Evolutionary conservation across 2,888 invertebrate species (phyloP).

Genomic region (Patella pellucida): DNA sequence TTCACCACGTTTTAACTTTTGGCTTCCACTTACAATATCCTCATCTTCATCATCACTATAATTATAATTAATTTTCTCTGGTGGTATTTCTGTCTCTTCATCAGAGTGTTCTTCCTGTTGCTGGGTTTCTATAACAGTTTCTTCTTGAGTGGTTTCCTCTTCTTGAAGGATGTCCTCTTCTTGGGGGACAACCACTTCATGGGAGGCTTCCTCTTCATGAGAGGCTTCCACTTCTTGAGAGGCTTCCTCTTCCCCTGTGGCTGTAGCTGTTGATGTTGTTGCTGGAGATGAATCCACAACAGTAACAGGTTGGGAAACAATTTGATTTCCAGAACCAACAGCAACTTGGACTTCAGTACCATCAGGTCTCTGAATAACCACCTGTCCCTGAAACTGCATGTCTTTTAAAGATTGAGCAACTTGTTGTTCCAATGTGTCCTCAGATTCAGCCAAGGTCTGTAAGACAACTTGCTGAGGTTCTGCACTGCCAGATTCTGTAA

Average conservation of each 20-base stretch:
- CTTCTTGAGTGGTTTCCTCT: conserved; percentile 11
- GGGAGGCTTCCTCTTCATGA: background rate
- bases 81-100: background rate
- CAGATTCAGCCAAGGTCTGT: conserved; percentile 28
- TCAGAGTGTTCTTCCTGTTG: background rate
- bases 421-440: conserved; percentile 23
- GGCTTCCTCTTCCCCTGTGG: conserved; percentile 3
- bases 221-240: conserved; percentile 1
- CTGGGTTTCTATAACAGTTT: too few species aligned
- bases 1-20: conserved; percentile 4
- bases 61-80: conserved; percentile 1
- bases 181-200: background rate
- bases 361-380: conserved; percentile 1
- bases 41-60: conserved; percentile 10
- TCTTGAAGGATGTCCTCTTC: background rate
- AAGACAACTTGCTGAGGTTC: conserved; percentile 30
- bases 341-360: background rate
- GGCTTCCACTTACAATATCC: background rate
- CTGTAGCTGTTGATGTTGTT: background rate
- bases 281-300: too few species aligned
- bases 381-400: background rate
- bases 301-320: too few species aligned
- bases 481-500: conserved; percentile 2
- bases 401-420: conserved; percentile 16
- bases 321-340: too few species aligned